Base-by-base conservation (phyloP, 37 sponge, comb jelly and placozoan species). In the Spongia lamella region DNA sequence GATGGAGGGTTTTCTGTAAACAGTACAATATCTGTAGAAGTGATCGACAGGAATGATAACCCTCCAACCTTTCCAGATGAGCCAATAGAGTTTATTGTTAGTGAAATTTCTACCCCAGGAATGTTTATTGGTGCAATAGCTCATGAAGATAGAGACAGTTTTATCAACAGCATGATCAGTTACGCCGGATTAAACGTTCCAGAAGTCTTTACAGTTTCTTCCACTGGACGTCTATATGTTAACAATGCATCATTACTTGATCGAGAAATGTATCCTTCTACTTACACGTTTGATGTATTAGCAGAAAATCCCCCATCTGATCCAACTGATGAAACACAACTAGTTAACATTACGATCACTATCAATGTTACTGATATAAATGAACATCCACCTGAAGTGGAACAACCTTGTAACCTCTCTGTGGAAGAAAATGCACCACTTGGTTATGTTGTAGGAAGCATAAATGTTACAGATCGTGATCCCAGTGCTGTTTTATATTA, bases 11-110 rank as follows among this genome's bases (percentile, higher is more conserved):
- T 83, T 50, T 60, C 80, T 21, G 38, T 70, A 15, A 53, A 30
- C 13, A 52, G 47, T 35, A 59, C 47, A 5, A 37, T 88, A 21
- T 80, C 75, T 21, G 52, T 92, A 14, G 53, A 61, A 47, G 67
- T 95, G 1, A 36, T 63, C 6, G 96, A 95, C 51, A 66, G 78
- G 20, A 95, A 95, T 43, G 96, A 95, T 63, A 88, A 95, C 49
- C 20, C 72, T 53, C 96, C 89, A 19, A 59, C 65, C 1, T 79
- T 85, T 61, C 3, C 62, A 3, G 52, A 77, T 35, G 81, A 76
- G 33, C 70, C 78, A 9, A 67, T 78, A 55, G 22, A 49, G 25
- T 69, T 79, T 14, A 38, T 59, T 21, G 29, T 88, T 19, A 54
- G 73, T 70, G 86, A 89, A 50, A 52, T 66, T 49, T 56, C 56